Conservation (phyloP, 2,113 vertebrate genomes). For the Acinonyx jubatus region DNA sequence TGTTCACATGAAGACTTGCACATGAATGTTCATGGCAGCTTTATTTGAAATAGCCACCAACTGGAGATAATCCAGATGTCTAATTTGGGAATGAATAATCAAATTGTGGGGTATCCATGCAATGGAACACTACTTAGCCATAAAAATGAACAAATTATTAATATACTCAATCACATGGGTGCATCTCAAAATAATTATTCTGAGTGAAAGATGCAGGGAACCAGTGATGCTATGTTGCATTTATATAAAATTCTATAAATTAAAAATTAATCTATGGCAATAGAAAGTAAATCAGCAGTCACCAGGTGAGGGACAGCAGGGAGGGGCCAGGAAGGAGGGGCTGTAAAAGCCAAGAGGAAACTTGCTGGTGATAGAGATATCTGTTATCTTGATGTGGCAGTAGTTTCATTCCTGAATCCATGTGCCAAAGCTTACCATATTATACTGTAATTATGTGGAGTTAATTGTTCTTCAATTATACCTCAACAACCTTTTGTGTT, state of each 20-base stretch:
- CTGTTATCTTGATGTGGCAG: neutral
- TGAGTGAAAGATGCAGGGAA: neutral
- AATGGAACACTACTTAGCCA: neutral
- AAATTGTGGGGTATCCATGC: neutral
- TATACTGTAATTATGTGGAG: neutral
- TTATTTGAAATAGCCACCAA: neutral
- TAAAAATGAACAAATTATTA: neutral
- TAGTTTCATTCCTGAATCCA: neutral
- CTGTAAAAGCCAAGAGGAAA: neutral
- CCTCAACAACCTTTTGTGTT: neutral
- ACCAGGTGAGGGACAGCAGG: neutral
- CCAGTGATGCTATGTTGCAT: neutral
- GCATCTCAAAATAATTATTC: neutral
- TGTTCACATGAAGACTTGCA: neutral
- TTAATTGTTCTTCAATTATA: neutral
- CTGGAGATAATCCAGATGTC: neutral
- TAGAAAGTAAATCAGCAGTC: neutral
- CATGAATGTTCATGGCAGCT: neutral
- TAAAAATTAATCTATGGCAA: neutral
- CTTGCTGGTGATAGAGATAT: neutral
- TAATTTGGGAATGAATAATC: neutral
- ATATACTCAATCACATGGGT: neutral
- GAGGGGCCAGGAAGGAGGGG: too few relatives aligned
- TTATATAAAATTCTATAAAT: neutral
- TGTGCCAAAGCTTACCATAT: neutral